phyloP scores from a whole-genome alignment of 1,140 invertebrate species.

The Drosophila pruinosa region DNA sequence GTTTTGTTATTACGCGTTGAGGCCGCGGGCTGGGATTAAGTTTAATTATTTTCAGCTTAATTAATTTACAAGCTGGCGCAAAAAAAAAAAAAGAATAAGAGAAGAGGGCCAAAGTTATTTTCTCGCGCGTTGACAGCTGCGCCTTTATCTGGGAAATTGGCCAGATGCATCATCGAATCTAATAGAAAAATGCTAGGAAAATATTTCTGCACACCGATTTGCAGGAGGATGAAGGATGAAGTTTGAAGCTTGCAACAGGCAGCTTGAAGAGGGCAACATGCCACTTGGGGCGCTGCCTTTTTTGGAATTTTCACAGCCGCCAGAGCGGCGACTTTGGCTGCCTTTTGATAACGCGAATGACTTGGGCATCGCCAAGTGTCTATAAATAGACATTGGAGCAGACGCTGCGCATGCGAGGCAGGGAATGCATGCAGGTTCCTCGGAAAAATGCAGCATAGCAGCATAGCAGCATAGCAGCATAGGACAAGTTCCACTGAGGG shows the following conservation, averaged over 20 bases:
- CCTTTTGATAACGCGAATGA: constrained; percentile 41
- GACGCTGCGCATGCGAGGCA: constrained; percentile 22
- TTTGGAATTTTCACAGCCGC: constrained; percentile 49
- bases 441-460: constrained; percentile 66
- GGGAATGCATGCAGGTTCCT: constrained; percentile 65
- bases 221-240: background rate
- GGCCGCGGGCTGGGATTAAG: constrained; percentile 54
- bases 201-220: constrained; percentile 34
- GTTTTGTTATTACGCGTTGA: constrained; percentile 13
- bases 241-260: background rate
- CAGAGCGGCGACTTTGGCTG: constrained; percentile 35
- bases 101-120: constrained; percentile 29
- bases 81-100: constrained; percentile 34
- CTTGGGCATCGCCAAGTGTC: constrained; percentile 34
- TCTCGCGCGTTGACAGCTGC: constrained; percentile 54
- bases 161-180: constrained; percentile 26
- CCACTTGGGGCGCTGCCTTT: constrained; percentile 42
- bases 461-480: too few relatives aligned
- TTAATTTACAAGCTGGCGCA: constrained; percentile 68
- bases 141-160: constrained; percentile 51
- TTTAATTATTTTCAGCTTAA: constrained; percentile 78
- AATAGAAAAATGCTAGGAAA: constrained; percentile 50
- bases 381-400: constrained; percentile 59
- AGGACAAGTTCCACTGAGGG: constrained; percentile 40
- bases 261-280: background rate